A percentile compares a stretch with the other conserved stretches of the same genome.
phyloP scores from a whole-genome alignment of 2,888 invertebrate species.

The Caenorhabditis imperialis region DNA sequence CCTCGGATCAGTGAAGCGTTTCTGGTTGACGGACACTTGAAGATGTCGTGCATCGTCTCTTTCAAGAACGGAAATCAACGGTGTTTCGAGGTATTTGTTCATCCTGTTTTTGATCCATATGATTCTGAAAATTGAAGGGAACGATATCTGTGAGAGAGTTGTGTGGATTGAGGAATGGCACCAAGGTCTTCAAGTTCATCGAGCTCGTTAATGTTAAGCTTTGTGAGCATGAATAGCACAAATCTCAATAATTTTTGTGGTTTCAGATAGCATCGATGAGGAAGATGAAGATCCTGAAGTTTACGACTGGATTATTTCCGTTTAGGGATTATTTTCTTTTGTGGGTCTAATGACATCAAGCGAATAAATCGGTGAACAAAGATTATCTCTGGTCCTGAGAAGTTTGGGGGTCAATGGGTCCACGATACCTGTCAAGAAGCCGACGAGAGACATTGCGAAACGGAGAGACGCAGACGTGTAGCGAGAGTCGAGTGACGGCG shows the following conservation, averaged over 20 bases:
- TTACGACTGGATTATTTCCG: conserved; percentile 52
- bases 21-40: conserved; percentile 30
- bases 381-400: no score
- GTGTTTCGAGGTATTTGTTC: conserved; percentile 29
- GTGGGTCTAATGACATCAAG: no score
- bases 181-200: conserved; percentile 34
- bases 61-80: conserved; percentile 38
- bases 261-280: conserved; percentile 51
- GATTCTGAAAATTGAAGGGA: conserved; percentile 19
- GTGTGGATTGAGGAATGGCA: conserved; percentile 29
- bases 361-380: no score
- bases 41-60: conserved; percentile 35
- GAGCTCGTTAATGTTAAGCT: conserved; percentile 34
- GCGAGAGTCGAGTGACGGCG: background rate
- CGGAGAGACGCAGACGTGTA: no score
- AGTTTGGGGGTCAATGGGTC: background rate
- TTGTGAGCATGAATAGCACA: conserved; percentile 13
- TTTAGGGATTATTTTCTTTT: no score
- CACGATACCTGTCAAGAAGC: background rate
- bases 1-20: conserved; percentile 27
- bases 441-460: conserved; percentile 1
- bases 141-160: conserved; percentile 25
- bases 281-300: conserved; percentile 31
- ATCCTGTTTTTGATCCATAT: background rate
- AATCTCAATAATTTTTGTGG: no score